phyloP scores from a whole-genome alignment of 1,140 invertebrate species.

The Planococcus citri region DNA sequence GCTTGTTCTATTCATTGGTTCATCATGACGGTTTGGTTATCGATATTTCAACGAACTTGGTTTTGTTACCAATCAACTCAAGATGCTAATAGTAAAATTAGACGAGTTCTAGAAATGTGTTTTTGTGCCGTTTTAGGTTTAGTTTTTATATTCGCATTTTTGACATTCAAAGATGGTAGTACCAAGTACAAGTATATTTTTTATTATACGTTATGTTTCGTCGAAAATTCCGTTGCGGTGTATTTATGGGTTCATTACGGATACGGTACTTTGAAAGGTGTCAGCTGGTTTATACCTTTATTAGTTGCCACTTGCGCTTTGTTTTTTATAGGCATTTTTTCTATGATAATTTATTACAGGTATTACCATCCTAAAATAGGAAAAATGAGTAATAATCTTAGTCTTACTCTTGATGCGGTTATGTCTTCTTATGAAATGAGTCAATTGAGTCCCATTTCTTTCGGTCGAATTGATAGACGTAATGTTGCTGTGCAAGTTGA shows the following conservation, averaged over 20 bases:
- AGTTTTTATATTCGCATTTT: conserved; percentile 58
- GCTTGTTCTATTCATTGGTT: conserved; percentile 57
- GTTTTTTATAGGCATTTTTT: conserved; percentile 37
- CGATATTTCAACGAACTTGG: conserved; percentile 25
- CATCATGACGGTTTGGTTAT: conserved; percentile 57
- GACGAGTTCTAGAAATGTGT: conserved; percentile 33
- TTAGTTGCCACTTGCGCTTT: conserved; percentile 26
- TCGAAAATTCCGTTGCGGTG: conserved; percentile 49
- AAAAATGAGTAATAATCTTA: background rate
- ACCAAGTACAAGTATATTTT: conserved; percentile 49
- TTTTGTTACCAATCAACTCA: conserved; percentile 31
- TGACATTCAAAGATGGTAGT: conserved; percentile 47
- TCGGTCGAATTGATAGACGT: too few species aligned
- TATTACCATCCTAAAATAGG: conserved; percentile 36
- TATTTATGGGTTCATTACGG: conserved; percentile 40
- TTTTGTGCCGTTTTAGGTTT: conserved; percentile 51
- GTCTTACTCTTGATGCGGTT: too few species aligned
- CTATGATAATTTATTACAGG: conserved; percentile 38
- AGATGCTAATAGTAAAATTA: conserved; percentile 25
- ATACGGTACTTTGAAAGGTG: conserved; percentile 23
- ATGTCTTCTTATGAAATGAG: too few species aligned
- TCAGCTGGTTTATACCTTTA: conserved; percentile 28
- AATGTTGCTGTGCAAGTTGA: too few species aligned
- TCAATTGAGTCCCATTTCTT: too few species aligned
- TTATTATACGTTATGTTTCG: conserved; percentile 50